Percentiles rank a stretch among this genome's conserved stretches.
Conservation (phyloP, 2,888 invertebrate genomes). For the Escarpia spicata region DNA sequence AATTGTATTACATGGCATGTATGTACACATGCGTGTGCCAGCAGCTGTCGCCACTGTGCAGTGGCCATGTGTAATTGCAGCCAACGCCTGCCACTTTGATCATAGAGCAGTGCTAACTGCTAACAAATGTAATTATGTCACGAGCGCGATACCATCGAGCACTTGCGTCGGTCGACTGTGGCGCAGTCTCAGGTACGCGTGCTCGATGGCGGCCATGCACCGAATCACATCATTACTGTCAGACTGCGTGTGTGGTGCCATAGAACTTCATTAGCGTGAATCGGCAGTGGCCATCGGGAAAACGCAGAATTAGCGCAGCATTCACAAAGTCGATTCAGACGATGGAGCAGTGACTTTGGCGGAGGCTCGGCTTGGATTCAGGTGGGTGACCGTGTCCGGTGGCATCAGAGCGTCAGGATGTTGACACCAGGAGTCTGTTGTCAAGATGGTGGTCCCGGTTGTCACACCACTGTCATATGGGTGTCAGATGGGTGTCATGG, state of each 20-base stretch:
- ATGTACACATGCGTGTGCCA: not conserved
- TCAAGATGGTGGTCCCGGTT: not conserved
- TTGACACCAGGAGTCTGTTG: not conserved
- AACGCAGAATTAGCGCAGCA: not conserved
- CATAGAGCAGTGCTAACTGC: not conserved
- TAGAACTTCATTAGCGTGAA: slow-evolving; percentile 16
- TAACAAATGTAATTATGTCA: slow-evolving; percentile 16
- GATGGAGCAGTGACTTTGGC: not conserved
- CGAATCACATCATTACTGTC: slow-evolving; percentile 16
- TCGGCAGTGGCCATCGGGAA: slow-evolving; percentile 16
- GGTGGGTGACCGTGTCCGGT: not conserved
- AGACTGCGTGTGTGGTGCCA: not conserved
- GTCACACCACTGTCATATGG: not conserved
- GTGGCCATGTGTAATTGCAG: not conserved
- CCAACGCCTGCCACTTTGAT: slow-evolving; percentile 13
- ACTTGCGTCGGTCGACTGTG: not conserved
- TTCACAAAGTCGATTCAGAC: slow-evolving; percentile 11
- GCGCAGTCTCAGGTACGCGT: not conserved
- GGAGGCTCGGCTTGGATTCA: not conserved
- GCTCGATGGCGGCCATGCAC: not conserved
- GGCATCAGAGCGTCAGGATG: not conserved
- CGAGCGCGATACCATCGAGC: slow-evolving; percentile 4
- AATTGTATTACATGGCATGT: not conserved
- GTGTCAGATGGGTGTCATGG: not conserved
- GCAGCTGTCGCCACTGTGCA: not conserved